These are phyloP conservation scores for Marasmarcha lunaedactyla DNA, from an alignment of 2,888 invertebrate genomes.

Conservation along the genomic window DNA sequence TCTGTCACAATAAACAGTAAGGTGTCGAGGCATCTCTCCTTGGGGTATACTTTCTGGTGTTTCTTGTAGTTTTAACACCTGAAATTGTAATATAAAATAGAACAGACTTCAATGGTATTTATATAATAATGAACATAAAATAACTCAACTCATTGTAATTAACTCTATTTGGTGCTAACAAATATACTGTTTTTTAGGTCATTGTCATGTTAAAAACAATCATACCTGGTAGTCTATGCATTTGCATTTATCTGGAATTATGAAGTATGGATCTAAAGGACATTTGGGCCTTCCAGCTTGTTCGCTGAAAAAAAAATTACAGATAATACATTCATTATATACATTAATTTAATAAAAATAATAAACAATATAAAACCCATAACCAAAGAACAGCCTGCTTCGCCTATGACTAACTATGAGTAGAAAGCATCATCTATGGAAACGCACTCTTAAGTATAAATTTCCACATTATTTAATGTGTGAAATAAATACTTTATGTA, in stretches of 20 bases:
- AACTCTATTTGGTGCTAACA: too few relatives aligned
- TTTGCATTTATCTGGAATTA: slow-evolving; percentile 96
- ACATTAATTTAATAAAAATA: neutral
- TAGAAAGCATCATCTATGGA: too few relatives aligned
- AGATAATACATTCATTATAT: neutral
- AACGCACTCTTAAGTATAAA: too few relatives aligned
- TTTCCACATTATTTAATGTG: too few relatives aligned
- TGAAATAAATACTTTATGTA: too few relatives aligned
- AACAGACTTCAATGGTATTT: neutral
- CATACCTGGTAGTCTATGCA: slow-evolving; percentile 95
- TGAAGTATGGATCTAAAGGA: slow-evolving; percentile 97
- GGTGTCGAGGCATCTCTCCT: slow-evolving; percentile 97
- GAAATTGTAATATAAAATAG: neutral
- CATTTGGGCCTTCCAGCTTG: slow-evolving; percentile 94
- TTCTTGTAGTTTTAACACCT: slow-evolving; percentile 95
- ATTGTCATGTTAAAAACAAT: neutral
- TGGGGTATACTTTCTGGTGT: slow-evolving; percentile 89
- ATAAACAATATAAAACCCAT: neutral
- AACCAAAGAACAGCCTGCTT: too few relatives aligned
- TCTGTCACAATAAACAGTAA: slow-evolving; percentile 94
- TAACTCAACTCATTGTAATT: neutral
- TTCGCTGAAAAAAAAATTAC: slow-evolving; percentile 76
- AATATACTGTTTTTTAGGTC: too few relatives aligned
- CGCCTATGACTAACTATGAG: too few relatives aligned
- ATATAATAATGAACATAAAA: neutral